These are phyloP conservation scores for Sitobion miscanthi DNA, from an alignment of 1,140 invertebrate species.

Conservation along the genomic window DNA sequence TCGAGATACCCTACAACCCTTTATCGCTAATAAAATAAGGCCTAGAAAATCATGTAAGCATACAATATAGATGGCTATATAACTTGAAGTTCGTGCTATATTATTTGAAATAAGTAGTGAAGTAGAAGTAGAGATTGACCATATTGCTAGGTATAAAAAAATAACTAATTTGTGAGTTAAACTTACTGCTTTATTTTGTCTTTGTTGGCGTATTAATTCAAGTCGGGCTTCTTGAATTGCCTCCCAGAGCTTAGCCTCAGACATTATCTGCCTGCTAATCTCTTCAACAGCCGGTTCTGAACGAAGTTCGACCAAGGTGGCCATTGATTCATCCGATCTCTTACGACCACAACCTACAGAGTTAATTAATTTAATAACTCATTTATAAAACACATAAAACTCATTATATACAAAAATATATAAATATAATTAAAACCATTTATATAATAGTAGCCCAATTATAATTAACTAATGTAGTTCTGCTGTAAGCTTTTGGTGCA, in stretches of 20 bases:
- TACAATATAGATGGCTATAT: not conserved
- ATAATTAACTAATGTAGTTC: not conserved
- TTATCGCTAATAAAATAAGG: too few species aligned
- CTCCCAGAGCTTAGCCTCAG: slow-evolving; percentile 78
- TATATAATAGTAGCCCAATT: not conserved
- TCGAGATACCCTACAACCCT: too few species aligned
- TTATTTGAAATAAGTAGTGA: not conserved
- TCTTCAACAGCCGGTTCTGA: slow-evolving; percentile 75
- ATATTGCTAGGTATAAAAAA: not conserved
- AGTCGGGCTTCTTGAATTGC: slow-evolving; percentile 76
- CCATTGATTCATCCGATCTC: slow-evolving; percentile 70
- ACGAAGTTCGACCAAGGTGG: slow-evolving; percentile 70
- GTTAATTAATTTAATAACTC: not conserved
- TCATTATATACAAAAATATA: not conserved
- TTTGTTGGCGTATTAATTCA: slow-evolving; percentile 64
- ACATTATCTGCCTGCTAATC: slow-evolving; percentile 75
- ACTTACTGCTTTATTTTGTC: slow-evolving; percentile 42
- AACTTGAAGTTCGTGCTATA: not conserved
- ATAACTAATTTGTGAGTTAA: not conserved
- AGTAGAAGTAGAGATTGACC: too few species aligned
- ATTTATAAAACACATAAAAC: not conserved
- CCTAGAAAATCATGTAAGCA: not conserved
- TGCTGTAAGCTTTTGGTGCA: not conserved
- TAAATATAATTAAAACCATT: too few species aligned
- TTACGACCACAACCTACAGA: slow-evolving; percentile 72